Percentiles rank a stretch among this genome's conserved stretches.
Evolutionary conservation across 2,113 vertebrate species (phyloP).

Genomic region (Prunella fulvescens): DNA sequence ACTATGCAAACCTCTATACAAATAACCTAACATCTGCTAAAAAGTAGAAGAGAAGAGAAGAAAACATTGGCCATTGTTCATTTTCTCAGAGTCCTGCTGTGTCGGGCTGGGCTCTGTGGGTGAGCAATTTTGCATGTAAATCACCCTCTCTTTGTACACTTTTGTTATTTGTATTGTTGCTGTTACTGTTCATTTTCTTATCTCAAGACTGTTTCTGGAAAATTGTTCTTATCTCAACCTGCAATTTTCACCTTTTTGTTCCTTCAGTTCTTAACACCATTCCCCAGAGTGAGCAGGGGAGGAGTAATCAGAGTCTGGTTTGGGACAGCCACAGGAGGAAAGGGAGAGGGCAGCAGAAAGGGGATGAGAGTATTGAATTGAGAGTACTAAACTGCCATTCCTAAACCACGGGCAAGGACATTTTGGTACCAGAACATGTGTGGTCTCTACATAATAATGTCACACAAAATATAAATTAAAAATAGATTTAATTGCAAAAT

Average conservation of each 20-base stretch:
- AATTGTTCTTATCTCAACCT: not conserved
- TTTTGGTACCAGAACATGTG: not conserved
- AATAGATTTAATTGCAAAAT: not conserved
- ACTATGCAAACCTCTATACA: not conserved
- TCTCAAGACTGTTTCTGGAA: not conserved
- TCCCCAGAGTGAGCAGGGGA: not conserved
- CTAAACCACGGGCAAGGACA: not conserved
- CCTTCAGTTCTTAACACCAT: not conserved
- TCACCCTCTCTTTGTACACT: not conserved
- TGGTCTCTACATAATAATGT: not conserved
- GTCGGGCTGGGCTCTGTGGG: not conserved
- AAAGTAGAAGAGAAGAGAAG: not conserved
- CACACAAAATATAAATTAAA: not conserved
- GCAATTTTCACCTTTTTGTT: not conserved
- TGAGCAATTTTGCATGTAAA: not conserved
- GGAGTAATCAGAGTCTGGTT: fast-evolving
- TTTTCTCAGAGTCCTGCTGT: not conserved
- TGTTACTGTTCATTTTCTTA: not conserved
- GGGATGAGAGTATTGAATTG: not conserved
- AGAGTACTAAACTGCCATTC: not conserved
- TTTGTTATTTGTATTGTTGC: not conserved
- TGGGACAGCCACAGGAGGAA: fast-evolving
- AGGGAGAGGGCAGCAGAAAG: no score
- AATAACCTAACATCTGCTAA: not conserved
- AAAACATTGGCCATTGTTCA: not conserved